Evolutionary conservation across 2,888 invertebrate species (phyloP), one percentile per base, ranked within the genome.

Genomic region (Perizoma affinitatum): DNA sequence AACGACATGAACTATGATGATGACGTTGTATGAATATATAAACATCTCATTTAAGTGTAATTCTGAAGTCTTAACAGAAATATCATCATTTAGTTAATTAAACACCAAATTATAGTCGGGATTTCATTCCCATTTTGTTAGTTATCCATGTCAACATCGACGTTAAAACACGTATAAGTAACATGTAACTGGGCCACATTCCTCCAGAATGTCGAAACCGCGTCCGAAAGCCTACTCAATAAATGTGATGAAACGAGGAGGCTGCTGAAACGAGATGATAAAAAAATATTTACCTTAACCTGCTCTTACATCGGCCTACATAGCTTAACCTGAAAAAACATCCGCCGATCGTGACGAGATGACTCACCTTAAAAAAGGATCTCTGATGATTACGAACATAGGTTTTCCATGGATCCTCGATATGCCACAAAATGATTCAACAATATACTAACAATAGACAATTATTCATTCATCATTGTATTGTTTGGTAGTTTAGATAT

Each of bases 321-420:
- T 86, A 77, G 73, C 68, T 72, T 83, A 84, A 81, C 82, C 83
- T 82, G 76, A 80, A 84, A 86, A 82, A 84, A 83, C 83, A 87
- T 84, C 82, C 82, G 81, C 70, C 67, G 47, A 11, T 45, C 55
- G 22, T 48, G 48, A 69, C 62, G 53, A 57, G n/a, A n/a, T n/a
- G n/a, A n/a, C n/a, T n/a, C 34, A 50, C 11, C 7, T 5, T n/a
- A 44, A 8, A 44, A 44, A 44, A 44, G 44, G 44, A 44, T 22
- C 5, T 44, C 44, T 44, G 6, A 5, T 5, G n/a, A 42, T 42
- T 22, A 22, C 22, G 22, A 22, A 5, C 38, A 38, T 7, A 38
- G 38, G 38, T 38, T 38, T 22, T 22, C 22, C 22, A 22, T 22
- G 22, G 22, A 22, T 22, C 22, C 22, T 22, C 22, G 22, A 38